Conservation (phyloP, 2,888 invertebrate genomes). For the Rhimphoctona megacephalus region DNA sequence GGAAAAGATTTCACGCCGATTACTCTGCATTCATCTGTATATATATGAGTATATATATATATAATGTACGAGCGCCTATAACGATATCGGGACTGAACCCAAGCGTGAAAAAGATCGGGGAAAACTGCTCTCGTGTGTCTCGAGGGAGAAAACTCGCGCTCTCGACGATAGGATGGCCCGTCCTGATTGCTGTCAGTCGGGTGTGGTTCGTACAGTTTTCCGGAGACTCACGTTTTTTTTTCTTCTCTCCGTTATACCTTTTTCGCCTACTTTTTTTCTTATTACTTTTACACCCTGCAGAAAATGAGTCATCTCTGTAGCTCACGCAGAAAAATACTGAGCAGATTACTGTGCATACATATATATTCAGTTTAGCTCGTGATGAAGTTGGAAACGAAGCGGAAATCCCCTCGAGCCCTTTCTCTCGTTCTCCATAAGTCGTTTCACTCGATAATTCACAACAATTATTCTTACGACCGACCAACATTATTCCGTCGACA, state of each 20-base stretch:
- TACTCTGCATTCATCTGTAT: slow-evolving; percentile 48
- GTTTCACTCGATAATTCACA: slow-evolving; percentile 44
- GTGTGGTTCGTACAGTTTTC: slow-evolving; percentile 57
- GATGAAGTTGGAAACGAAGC: slow-evolving; percentile 51
- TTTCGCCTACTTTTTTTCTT: slow-evolving; percentile 22
- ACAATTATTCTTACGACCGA: slow-evolving; percentile 29
- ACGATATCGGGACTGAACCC: slow-evolving; percentile 38
- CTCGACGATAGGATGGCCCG: slow-evolving; percentile 51
- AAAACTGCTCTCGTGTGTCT: slow-evolving; percentile 47
- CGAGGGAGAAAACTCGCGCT: slow-evolving; percentile 56
- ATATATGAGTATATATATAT: slow-evolving; percentile 12
- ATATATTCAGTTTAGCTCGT: slow-evolving; percentile 12
- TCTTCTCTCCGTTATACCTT: background rate
- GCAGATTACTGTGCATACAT: slow-evolving; percentile 12
- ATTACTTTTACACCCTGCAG: slow-evolving; percentile 35
- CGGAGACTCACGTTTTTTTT: slow-evolving; percentile 31
- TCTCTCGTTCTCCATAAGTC: background rate
- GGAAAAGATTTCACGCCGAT: slow-evolving; percentile 69
- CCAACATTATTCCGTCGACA: slow-evolving; percentile 2
- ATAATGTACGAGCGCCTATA: slow-evolving; percentile 19
- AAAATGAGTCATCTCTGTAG: slow-evolving; percentile 42
- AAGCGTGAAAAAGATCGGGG: slow-evolving; percentile 65
- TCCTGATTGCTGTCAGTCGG: slow-evolving; percentile 66
- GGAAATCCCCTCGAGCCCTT: slow-evolving; percentile 36
- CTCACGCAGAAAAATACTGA: slow-evolving; percentile 18